Evolutionary conservation across 2,113 vertebrate species (phyloP).

Genomic region (Elaphurus davidianus): DNA sequence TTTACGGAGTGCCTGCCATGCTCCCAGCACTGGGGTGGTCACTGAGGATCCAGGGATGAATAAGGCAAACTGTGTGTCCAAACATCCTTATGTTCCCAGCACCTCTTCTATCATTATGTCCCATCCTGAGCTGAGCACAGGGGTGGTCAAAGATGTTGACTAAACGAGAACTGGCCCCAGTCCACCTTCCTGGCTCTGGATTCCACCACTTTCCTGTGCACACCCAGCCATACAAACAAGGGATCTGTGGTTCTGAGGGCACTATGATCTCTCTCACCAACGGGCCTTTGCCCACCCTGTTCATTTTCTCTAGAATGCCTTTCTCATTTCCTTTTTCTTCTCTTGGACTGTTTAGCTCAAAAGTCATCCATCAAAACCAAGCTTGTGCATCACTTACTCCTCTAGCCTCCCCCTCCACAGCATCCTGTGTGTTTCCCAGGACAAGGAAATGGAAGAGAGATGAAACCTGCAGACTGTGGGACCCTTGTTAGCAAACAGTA

Average conservation of each 20-base stretch:
- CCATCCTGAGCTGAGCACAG: background rate
- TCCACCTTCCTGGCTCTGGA: background rate
- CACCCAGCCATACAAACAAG: background rate
- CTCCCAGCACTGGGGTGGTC: background rate
- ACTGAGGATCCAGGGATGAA: too few species aligned
- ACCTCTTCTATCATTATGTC: background rate
- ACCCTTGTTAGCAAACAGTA: background rate
- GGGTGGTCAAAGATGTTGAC: background rate
- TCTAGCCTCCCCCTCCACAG: background rate
- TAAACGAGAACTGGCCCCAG: background rate
- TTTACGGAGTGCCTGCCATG: background rate
- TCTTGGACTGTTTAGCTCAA: background rate
- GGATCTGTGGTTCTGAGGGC: rapidly evolving
- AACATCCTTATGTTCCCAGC: background rate
- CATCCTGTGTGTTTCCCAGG: background rate
- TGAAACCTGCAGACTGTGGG: background rate
- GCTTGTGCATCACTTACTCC: background rate
- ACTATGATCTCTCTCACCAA: background rate
- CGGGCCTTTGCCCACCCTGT: background rate
- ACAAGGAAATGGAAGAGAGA: too few species aligned
- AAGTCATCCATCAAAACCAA: background rate
- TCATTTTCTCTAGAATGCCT: background rate
- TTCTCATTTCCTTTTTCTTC: background rate
- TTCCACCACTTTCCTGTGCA: background rate
- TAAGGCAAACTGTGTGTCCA: background rate